Percentiles rank a stretch among this genome's conserved stretches.
Evolutionary conservation across 2,888 invertebrate genomes (phyloP).

Genomic region (Noctuana brunneofusca): DNA sequence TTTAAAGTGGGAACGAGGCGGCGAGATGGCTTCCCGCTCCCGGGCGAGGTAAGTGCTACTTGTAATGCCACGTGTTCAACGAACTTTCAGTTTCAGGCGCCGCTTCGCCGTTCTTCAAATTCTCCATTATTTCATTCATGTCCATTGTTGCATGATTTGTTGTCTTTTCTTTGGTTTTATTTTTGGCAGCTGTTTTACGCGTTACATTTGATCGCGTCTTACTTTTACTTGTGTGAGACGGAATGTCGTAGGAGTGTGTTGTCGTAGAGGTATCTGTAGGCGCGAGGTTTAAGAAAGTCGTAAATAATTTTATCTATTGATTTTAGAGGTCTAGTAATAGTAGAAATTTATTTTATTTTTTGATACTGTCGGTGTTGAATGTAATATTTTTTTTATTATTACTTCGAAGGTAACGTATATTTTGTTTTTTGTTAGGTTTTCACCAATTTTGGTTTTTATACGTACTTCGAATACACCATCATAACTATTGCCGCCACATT

Average conservation of each 20-base stretch:
- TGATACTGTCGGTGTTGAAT: not conserved
- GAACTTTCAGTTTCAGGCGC: constrained; percentile 60
- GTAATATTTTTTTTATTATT: not conserved
- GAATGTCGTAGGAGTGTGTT: constrained; percentile 8
- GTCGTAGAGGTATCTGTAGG: constrained; percentile 15
- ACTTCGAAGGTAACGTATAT: not conserved
- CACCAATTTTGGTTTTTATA: not conserved
- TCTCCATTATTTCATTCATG: constrained; percentile 15
- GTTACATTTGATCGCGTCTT: not conserved
- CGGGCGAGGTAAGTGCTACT: constrained; percentile 77
- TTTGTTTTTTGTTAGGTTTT: not conserved
- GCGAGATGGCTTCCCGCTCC: constrained; percentile 70
- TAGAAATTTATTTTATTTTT: not conserved
- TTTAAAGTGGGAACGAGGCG: constrained; percentile 80
- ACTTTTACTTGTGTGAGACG: not conserved
- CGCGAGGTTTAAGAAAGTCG: constrained; percentile 15
- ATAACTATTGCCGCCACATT: not conserved
- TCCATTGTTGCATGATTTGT: constrained; percentile 28
- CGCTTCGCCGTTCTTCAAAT: constrained; percentile 48
- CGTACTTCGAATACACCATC: too few relatives aligned
- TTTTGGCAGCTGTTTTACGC: not conserved
- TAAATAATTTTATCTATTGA: not conserved
- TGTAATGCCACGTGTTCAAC: constrained; percentile 71
- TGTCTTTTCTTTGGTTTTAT: not conserved
- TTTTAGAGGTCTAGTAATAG: not conserved